Base-by-base conservation (phyloP, 2,888 invertebrate species). In the Acleris sparsana region DNA sequence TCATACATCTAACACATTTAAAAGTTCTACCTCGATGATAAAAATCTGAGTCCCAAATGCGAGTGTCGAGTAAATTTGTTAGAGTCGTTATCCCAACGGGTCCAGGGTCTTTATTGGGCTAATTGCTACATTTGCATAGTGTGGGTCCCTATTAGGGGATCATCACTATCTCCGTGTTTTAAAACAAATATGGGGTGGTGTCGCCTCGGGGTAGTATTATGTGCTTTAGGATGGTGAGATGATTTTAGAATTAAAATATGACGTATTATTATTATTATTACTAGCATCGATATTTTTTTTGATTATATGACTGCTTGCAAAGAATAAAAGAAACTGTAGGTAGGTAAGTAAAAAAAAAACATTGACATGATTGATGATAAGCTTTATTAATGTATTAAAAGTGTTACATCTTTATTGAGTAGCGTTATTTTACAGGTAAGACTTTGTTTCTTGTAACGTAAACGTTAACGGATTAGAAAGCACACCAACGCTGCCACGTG, bases 91-190 rank as follows among this genome's bases (percentile, higher is more conserved):
- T 76, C 79, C 75, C 76, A 72, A 75, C 74, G 75, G 78, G 80
- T 75, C 74, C 65, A 57, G 78, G 79, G 80, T 77, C 80, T 84
- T 85, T 86, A 83, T 86, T 84, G 84, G 78, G 80, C 80, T 87
- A 86, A 87, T 86, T 84, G 84, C 83, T 74, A 82, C 83, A 88
- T 90, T 89, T 89, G 85, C 88, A 87, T 88, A 85, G 80, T 81
- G 79, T 81, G 81, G 80, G 83, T 75, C 76, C 80, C 82, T 85
- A 85, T 88, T 86, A 85, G 78, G 77, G 75, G 73, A 77, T 80
- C 84, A 83, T 84, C 81, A 81, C 78, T 74, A 78, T 80, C 81
- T 82, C 84, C 75, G 83, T 80, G 84, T 80, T 83, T 81, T 85
- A 83, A 86, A 88, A 85, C 86, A 88, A 87, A 87, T 83, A 86